Conservation (phyloP, 2,797 vertebrate species). For the Syndactyla subalaris region DNA sequence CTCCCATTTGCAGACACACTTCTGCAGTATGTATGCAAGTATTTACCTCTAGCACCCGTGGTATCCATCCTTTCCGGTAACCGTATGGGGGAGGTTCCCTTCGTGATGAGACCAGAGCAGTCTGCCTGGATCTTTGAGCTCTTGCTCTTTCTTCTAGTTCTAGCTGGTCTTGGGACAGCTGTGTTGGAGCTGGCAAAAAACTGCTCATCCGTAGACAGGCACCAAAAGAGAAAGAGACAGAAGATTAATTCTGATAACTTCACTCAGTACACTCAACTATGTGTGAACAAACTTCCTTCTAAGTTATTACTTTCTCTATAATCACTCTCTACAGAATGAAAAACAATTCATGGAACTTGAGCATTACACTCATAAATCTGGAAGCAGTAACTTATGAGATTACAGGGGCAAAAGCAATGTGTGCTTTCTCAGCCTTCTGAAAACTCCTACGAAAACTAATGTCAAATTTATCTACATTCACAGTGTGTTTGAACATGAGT, state of each 20-base stretch:
- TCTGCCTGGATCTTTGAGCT: constrained; percentile 89
- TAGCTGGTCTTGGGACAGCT: constrained; percentile 97
- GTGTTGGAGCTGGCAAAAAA: constrained; percentile 94
- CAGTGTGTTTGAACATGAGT: background rate
- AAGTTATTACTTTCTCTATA: background rate
- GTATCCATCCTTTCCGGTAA: constrained; percentile 93
- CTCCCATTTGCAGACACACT: background rate
- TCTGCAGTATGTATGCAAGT: background rate
- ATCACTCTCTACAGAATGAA: background rate
- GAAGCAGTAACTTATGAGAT: background rate
- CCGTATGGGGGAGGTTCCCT: constrained; percentile 91
- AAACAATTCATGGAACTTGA: background rate
- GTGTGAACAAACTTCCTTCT: background rate
- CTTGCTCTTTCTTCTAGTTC: constrained; percentile 91
- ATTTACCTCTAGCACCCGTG: constrained; percentile 87
- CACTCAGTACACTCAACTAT: background rate
- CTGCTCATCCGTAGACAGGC: constrained; percentile 54
- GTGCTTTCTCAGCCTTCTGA: background rate
- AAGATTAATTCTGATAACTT: background rate
- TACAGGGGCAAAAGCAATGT: rapidly evolving
- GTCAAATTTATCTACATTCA: background rate
- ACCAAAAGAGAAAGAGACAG: background rate
- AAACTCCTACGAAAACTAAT: background rate
- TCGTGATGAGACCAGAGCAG: constrained; percentile 88
- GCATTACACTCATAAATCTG: background rate